phyloP scores from a whole-genome alignment of 2,888 invertebrate genomes.

The Drosophila rubida region DNA sequence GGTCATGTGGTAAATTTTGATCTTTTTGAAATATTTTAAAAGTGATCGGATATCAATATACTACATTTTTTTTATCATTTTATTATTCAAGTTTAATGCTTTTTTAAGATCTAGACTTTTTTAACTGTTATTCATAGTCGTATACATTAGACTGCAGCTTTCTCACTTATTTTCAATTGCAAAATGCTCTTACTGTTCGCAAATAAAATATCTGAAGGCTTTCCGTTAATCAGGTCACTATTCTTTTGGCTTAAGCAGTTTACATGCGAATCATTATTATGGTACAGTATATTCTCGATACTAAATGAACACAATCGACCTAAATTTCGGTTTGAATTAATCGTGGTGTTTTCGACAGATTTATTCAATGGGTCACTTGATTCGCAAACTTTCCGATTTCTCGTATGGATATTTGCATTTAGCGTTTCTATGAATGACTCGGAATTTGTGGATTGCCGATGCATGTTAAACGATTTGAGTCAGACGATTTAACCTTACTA shows the following conservation, averaged over 20 bases:
- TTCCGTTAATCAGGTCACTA: background rate
- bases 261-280: slow-evolving; percentile 16
- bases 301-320: slow-evolving; percentile 28
- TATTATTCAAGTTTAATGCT: too few relatives aligned
- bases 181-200: slow-evolving; percentile 6
- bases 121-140: too few relatives aligned
- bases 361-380: slow-evolving; percentile 28
- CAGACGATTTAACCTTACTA: slow-evolving; percentile 17
- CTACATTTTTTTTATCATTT: too few relatives aligned
- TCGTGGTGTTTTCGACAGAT: background rate
- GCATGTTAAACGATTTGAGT: slow-evolving; percentile 34
- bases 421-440: background rate
- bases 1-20: too few relatives aligned
- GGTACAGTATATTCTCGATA: slow-evolving; percentile 46
- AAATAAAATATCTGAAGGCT: background rate
- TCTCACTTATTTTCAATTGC: too few relatives aligned
- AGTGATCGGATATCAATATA: too few relatives aligned
- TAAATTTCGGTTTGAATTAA: background rate
- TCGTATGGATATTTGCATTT: background rate
- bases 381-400: background rate
- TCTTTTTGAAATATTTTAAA: too few relatives aligned
- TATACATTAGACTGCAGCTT: background rate
- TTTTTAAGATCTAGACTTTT: too few relatives aligned
- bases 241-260: background rate
- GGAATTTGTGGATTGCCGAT: slow-evolving; percentile 9